Conservation (phyloP, 2,888 invertebrate species). For the Tetheella fluctuosa region DNA sequence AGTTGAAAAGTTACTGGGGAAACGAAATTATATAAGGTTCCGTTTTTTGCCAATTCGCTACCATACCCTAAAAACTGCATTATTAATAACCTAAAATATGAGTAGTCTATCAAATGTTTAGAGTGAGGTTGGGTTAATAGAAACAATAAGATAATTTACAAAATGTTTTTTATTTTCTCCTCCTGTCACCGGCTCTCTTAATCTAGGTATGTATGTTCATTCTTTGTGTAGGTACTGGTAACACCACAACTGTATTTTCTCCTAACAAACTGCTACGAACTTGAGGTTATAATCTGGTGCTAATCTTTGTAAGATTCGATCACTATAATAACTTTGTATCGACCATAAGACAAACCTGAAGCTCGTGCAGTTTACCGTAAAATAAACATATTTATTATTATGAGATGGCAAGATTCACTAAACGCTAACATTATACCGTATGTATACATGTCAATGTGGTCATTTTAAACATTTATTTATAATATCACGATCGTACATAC, state of each 20-base stretch:
- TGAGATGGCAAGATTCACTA: conserved; percentile 80
- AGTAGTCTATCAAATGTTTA: conserved; percentile 1
- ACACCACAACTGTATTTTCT: conserved; percentile 70
- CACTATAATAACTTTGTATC: conserved; percentile 5
- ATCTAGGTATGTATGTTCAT: conserved; percentile 73
- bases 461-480: conserved; percentile 7
- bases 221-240: conserved; percentile 78
- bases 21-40: too few relatives aligned
- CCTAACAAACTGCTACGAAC: conserved; percentile 55
- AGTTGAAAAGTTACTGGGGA: too few relatives aligned
- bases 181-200: conserved; percentile 75
- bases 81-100: too few relatives aligned
- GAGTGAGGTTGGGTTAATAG: conserved; percentile 25
- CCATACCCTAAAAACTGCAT: too few relatives aligned
- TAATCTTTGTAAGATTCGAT: conserved; percentile 11
- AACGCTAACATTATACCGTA: conserved; percentile 79
- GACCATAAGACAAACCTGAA: conserved; percentile 35
- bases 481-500: conserved; percentile 8
- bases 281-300: conserved; percentile 39
- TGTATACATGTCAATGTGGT: conserved; percentile 24
- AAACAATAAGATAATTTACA: conserved; percentile 76
- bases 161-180: conserved; percentile 76
- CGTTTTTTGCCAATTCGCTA: too few relatives aligned
- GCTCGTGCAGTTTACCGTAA: conserved; percentile 57
- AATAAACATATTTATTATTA: conserved; percentile 59